Base-by-base conservation (phyloP, 2,113 vertebrate genomes). In the Oophaga pumilio region DNA sequence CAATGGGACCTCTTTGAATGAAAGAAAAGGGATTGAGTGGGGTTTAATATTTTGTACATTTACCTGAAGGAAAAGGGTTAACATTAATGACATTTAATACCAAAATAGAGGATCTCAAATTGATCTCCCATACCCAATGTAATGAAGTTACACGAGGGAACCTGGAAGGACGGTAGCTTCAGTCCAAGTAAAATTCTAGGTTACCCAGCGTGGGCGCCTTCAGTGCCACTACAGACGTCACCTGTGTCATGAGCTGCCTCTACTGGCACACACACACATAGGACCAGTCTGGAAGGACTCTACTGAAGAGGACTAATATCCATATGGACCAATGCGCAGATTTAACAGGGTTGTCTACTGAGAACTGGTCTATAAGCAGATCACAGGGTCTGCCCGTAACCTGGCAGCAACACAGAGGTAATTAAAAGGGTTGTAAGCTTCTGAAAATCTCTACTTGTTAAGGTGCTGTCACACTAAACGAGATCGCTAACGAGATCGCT, bases 21-120 rank as follows among this genome's bases (percentile, higher is more conserved):
- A 59, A 20, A 53, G 80, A 24, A 87, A 90, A 87, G 85, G 89
- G 86, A 74, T 50, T 43, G 82, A 60, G 22, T 53, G 15, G 24
- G 43, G 88, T 89, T 86, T 6, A 82, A 49, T 12, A 66, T 71
- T 9, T 4, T 0, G 49, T 56, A 24, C 64, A 71, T 64, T 56
- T 56, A 69, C 43, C n/a, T 9, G 43, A 18, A 49, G 22, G 49
- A 43, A 82, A 64, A 62, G 1, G 0, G 49, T 68, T 52, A 66
- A 53, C 20, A 14, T n/a, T 43, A 43, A 43, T 43, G 33, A 43
- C 33, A 50, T 24, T 68, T 82, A 24, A 62, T 68, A 8, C 24
- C 24, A 68, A 68, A 22, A 17, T 11, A 53, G n/a, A 60, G 60
- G 10, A 80, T 60, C 24, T 43, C 4, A 60, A 52, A 24, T 43